phyloP scores from a whole-genome alignment of 1,140 invertebrate genomes.

The Drosophila albomicans region DNA sequence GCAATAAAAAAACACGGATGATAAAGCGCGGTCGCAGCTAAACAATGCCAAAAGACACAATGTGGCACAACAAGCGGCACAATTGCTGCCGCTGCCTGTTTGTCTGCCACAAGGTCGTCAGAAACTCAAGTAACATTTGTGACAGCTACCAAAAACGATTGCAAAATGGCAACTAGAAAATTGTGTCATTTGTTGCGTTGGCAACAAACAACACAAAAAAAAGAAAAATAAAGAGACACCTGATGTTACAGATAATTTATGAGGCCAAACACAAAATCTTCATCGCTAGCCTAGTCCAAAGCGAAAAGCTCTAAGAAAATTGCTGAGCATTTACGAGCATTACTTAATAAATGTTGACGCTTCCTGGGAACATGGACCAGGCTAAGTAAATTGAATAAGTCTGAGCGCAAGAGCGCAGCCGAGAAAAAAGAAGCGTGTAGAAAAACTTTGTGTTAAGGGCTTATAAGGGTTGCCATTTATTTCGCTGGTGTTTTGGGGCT shows the following conservation, averaged over 20 bases:
- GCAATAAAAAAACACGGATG: conserved; percentile 54
- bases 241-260: conserved; percentile 59
- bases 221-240: conserved; percentile 27
- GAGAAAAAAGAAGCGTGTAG: conserved; percentile 41
- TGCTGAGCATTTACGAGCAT: conserved; percentile 65
- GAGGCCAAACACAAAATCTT: conserved; percentile 32
- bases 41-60: conserved; percentile 19
- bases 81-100: conserved; percentile 12
- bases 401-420: conserved; percentile 28
- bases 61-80: conserved; percentile 2
- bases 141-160: conserved; percentile 60
- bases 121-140: conserved; percentile 31
- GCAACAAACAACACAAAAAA: neutral
- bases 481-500: conserved; percentile 17
- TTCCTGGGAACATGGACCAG: neutral
- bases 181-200: conserved; percentile 55
- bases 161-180: conserved; percentile 61
- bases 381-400: conserved; percentile 62
- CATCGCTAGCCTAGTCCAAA: conserved; percentile 8
- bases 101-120: conserved; percentile 53
- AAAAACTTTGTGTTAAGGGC: conserved; percentile 63
- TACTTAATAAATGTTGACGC: conserved; percentile 68
- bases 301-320: conserved; percentile 50
- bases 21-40: conserved; percentile 32
- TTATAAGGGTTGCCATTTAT: conserved; percentile 61